These are phyloP conservation scores for Callaeas wilsoni DNA, from an alignment of 2,113 vertebrate genomes.

Conservation along the genomic window DNA sequence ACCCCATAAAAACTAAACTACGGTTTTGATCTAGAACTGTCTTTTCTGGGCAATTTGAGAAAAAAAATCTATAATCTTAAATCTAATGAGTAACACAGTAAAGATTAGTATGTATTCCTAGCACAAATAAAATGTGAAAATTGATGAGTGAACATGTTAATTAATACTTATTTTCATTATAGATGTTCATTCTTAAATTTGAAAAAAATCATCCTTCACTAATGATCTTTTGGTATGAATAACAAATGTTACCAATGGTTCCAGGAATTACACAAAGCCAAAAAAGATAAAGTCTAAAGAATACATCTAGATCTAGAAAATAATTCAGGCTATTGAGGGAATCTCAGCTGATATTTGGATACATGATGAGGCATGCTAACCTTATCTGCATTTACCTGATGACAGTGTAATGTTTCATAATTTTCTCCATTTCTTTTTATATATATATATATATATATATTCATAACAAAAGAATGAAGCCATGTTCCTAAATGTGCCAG, in stretches of 20 bases:
- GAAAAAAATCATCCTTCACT: not conserved
- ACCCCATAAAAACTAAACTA: not conserved
- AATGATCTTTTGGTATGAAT: not conserved
- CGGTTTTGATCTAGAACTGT: not conserved
- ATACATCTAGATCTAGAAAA: not conserved
- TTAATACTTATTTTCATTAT: not conserved
- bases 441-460: too few species aligned
- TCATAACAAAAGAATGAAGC: not conserved
- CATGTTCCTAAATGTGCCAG: not conserved
- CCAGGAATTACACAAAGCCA: not conserved
- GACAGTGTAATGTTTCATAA: not conserved
- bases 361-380: not conserved
- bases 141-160: not conserved
- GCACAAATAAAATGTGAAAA: not conserved
- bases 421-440: not conserved
- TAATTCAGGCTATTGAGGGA: not conserved
- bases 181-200: not conserved
- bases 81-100: not conserved
- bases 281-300: not conserved
- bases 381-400: not conserved
- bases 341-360: not conserved
- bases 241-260: not conserved
- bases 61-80: not conserved
- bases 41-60: not conserved
- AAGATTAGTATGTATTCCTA: not conserved